These are phyloP conservation scores for Anguilla pacifica DNA, from an alignment of 2,797 vertebrate genomes.

Conservation along the genomic window DNA sequence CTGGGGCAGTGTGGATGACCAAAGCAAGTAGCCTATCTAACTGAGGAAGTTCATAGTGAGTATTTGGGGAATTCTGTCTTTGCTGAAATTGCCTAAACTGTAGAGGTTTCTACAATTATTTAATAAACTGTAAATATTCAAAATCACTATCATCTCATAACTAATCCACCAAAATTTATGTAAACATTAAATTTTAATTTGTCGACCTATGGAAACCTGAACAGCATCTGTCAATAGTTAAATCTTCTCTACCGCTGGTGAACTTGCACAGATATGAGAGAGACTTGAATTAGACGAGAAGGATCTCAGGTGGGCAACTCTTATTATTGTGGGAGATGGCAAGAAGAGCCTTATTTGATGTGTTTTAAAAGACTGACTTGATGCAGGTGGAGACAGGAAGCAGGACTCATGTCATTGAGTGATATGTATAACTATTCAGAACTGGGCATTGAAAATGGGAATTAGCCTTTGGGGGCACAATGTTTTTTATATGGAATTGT, in stretches of 20 bases:
- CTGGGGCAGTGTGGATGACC: too few relatives aligned
- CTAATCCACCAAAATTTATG: too few relatives aligned
- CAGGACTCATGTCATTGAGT: neutral
- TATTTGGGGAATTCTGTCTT: too few relatives aligned
- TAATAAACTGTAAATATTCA: neutral
- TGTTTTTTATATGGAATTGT: neutral
- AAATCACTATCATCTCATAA: neutral
- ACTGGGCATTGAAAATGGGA: neutral
- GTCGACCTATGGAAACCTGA: neutral
- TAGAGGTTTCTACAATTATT: neutral
- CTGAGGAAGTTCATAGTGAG: too few relatives aligned
- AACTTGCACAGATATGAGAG: neutral
- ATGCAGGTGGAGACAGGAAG: neutral
- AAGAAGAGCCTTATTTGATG: neutral
- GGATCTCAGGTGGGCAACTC: neutral
- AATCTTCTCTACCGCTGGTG: neutral
- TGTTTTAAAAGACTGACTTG: neutral
- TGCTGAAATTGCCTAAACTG: neutral
- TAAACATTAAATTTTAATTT: neutral
- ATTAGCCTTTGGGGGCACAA: neutral
- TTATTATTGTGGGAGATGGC: neutral
- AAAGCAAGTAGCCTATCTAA: too few relatives aligned
- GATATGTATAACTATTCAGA: neutral
- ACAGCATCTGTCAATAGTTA: neutral
- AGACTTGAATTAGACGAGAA: neutral